These are phyloP conservation scores for Diplodus sargus DNA, from an alignment of 2,797 vertebrate genomes.

Conservation along the genomic window DNA sequence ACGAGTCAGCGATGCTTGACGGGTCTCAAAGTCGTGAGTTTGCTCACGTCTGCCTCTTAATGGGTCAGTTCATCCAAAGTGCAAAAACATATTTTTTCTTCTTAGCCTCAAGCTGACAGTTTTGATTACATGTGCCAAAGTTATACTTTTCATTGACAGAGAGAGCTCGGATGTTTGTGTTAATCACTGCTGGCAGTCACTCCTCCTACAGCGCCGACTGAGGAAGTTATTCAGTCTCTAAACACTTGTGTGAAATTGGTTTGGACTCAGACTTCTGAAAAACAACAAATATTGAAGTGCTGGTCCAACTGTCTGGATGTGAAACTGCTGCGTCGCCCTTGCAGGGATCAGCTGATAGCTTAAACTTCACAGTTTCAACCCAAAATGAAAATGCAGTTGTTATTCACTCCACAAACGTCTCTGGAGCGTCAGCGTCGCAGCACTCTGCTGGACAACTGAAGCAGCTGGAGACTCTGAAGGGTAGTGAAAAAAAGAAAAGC, in stretches of 20 bases:
- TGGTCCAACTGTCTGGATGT: neutral
- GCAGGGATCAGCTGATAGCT: neutral
- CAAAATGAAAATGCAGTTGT: too few relatives aligned
- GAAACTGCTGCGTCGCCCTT: neutral
- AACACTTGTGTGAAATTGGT: neutral
- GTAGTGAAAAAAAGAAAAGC: too few relatives aligned
- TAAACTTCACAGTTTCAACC: neutral
- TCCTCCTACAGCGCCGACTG: neutral
- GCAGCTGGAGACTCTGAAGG: neutral
- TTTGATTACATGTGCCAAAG: conserved; percentile 4
- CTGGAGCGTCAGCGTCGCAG: too few relatives aligned
- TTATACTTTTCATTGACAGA: neutral
- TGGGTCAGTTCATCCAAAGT: conserved; percentile 6
- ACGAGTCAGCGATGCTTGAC: conserved; percentile 28
- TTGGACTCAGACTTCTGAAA: neutral
- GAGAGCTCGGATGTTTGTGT: neutral
- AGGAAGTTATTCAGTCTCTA: neutral
- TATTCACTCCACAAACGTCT: too few relatives aligned
- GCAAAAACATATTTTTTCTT: neutral
- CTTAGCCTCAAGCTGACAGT: neutral
- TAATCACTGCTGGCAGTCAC: neutral
- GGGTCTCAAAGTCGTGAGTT: conserved; percentile 18
- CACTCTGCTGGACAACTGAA: too few relatives aligned
- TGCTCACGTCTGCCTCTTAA: conserved; percentile 4
- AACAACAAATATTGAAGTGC: neutral